Evolutionary conservation across 2,113 vertebrate species (phyloP), one percentile per base, ranked within the genome.

Genomic region (Scolopax mira): DNA sequence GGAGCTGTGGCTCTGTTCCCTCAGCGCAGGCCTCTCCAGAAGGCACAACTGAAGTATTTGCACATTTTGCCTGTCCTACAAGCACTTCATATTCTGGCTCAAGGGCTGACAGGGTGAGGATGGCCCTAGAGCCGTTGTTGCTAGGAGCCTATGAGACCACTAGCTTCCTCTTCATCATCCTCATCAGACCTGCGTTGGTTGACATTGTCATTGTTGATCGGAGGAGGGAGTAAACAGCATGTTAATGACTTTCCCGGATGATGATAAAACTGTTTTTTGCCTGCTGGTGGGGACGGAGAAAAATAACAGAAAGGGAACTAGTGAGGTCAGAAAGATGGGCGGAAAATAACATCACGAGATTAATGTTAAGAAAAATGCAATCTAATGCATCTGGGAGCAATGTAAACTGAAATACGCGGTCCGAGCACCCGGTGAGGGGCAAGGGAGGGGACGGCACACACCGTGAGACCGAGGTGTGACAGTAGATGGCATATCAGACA

Each of bases 221-320:
- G 49, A 90, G 55, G 79, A 83, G 70, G 42, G 70, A 78, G 62
- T 89, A 95, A 97, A 90, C 48, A 93, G 73, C 51, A 46, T 49
- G 42, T 42, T 90, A 86, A 90, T 93, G 66, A 82, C 42, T 93
- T 91, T 89, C 35, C 18, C 1, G 5, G 54, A 79, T 88, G 61
- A 88, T 51, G 62, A 90, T 65, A 82, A 93, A 90, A 41, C 18
- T 31, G 75, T 17, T 27, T 82, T 93, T 58, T 35, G 51, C 60
- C 31, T 86, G 71, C 37, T n/a, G 9, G 57, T 12, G 46, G 30
- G 60, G 42, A 67, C 1, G 12, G 49, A 77, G 55, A 54, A 92
- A 88, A 97, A 90, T 41, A 65, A 75, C 78, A 79, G 12, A 62
- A 71, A 81, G 39, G 33, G 39, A 91, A n/a, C 52, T 24, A 73